A percentile compares a stretch with the other conserved stretches of the same genome.
Conservation (phyloP, 2,113 vertebrate genomes). For the Muntiacus muntjak region DNA sequence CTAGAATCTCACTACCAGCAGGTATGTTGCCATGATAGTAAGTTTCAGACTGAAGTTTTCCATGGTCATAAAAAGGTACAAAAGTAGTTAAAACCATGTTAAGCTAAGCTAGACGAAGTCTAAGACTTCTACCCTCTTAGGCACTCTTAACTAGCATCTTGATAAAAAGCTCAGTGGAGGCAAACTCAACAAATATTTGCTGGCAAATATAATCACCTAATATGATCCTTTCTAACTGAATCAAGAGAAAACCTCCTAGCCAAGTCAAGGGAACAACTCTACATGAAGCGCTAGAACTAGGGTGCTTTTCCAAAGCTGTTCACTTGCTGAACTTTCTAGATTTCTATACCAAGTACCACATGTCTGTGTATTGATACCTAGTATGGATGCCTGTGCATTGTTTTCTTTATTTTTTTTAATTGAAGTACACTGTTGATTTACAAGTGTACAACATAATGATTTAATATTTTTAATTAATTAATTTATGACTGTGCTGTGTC, state of each 20-base stretch:
- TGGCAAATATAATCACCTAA: neutral
- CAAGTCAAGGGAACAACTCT: neutral
- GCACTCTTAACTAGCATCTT: neutral
- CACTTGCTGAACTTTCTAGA: neutral
- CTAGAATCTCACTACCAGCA: neutral
- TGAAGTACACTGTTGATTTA: neutral
- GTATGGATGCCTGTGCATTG: neutral
- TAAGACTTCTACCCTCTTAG: neutral
- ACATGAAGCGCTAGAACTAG: neutral
- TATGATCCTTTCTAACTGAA: neutral
- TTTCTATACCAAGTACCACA: accelerated
- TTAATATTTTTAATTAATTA: neutral
- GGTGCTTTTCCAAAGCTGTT: neutral
- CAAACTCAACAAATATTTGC: neutral
- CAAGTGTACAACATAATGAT: neutral
- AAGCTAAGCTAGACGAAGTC: neutral
- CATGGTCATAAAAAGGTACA: neutral
- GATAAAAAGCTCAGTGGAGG: neutral
- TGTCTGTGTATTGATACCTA: neutral
- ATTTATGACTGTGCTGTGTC: neutral
- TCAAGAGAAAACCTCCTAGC: neutral
- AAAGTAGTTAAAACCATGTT: neutral
- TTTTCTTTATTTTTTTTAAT: neutral
- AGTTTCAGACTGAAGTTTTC: neutral
- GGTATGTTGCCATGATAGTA: neutral